Percentiles rank a stretch among this genome's conserved stretches.
Conservation (phyloP, 2,797 vertebrate genomes). For the Ataeniobius toweri region DNA sequence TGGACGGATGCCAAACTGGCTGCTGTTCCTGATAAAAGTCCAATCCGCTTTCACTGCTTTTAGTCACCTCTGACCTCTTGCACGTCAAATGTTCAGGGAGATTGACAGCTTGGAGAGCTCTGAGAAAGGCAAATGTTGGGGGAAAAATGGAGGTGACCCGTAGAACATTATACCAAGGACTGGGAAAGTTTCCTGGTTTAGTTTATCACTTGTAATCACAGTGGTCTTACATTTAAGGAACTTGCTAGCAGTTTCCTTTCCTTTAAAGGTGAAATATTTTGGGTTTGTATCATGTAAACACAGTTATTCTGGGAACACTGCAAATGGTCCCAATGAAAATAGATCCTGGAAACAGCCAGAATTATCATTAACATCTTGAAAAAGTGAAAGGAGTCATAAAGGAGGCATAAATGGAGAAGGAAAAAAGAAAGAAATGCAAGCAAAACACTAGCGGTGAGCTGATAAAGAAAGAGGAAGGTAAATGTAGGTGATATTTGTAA, state of each 20-base stretch:
- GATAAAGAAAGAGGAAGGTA: not conserved
- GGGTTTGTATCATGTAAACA: constrained; percentile 44
- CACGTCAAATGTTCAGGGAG: constrained; percentile 18
- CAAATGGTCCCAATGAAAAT: constrained; percentile 69
- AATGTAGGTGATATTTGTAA: too few relatives aligned
- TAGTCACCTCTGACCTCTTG: constrained; percentile 59
- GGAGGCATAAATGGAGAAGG: constrained; percentile 6
- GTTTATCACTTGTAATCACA: not conserved
- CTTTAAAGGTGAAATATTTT: constrained; percentile 17
- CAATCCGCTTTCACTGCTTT: constrained; percentile 56
- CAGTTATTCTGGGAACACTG: constrained; percentile 62
- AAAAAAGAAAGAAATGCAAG: constrained; percentile 13
- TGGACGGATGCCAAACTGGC: constrained; percentile 44
- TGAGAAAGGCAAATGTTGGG: not conserved
- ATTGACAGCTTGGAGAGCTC: not conserved
- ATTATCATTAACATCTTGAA: constrained; percentile 71
- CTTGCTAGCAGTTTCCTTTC: not conserved
- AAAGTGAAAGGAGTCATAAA: not conserved
- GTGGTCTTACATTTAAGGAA: not conserved
- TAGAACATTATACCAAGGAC: constrained; percentile 3
- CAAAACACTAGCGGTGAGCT: not conserved
- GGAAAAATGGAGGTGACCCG: not conserved
- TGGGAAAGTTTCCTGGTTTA: not conserved
- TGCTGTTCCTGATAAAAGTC: constrained; percentile 40
- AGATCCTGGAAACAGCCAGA: constrained; percentile 67